Percentiles rank a stretch among this genome's conserved stretches.
These are phyloP conservation scores for Cynodonichthys magdalenae DNA, from an alignment of 2,797 vertebrate species.

Conservation along the genomic window DNA sequence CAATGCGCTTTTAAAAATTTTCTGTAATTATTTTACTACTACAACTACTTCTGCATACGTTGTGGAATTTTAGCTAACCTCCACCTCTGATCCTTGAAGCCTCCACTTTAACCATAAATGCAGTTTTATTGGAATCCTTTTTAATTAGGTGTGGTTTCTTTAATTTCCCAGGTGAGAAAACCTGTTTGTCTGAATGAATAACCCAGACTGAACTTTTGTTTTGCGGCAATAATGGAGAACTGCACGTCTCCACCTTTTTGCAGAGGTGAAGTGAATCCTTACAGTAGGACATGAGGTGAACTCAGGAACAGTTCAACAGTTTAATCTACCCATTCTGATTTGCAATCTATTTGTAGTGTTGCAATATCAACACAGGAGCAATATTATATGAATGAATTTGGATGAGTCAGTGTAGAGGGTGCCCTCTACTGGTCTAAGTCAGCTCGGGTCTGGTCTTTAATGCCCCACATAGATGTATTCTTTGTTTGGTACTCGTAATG, in stretches of 20 bases:
- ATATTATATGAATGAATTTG: not conserved
- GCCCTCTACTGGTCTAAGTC: constrained; percentile 75
- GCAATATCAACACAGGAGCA: constrained; percentile 8
- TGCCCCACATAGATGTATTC: too few relatives aligned
- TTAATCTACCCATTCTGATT: not conserved
- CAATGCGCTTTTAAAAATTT: too few relatives aligned
- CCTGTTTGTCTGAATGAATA: constrained; percentile 46
- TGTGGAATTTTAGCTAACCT: not conserved
- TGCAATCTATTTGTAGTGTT: constrained; percentile 21
- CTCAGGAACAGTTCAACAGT: constrained; percentile 1
- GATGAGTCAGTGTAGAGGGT: constrained; percentile 31
- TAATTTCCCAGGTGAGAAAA: constrained; percentile 53
- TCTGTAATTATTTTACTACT: too few relatives aligned
- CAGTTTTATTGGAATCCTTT: constrained; percentile 24
- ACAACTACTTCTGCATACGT: too few relatives aligned
- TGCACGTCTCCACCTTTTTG: constrained; percentile 59
- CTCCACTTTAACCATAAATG: constrained; percentile 14
- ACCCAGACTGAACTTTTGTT: constrained; percentile 14
- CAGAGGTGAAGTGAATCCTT: not conserved
- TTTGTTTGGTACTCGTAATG: too few relatives aligned
- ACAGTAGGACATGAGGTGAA: constrained; percentile 10
- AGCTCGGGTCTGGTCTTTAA: not conserved
- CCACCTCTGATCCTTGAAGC: not conserved
- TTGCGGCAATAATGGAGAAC: constrained; percentile 20
- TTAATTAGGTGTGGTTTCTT: constrained; percentile 15